Conservation (phyloP, 2,888 invertebrate species). For the Chironomus riparius region DNA sequence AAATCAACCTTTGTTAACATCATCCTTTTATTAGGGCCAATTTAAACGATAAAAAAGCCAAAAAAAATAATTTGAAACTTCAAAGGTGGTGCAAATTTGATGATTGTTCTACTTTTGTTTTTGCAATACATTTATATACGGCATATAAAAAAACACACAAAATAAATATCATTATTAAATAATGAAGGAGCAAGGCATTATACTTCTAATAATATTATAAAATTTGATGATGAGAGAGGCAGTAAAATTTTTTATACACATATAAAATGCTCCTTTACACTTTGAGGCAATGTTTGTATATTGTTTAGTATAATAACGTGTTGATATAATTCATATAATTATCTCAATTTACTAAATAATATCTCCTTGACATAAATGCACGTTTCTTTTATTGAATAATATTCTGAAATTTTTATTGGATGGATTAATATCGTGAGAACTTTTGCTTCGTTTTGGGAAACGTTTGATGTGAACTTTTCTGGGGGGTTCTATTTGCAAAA, state of each 20-base stretch:
- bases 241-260: background rate
- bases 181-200: background rate
- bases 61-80: background rate
- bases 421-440: background rate
- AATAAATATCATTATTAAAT: slow-evolving; percentile 2
- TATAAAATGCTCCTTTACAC: background rate
- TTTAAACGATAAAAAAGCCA: background rate
- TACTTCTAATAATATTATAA: background rate
- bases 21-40: slow-evolving; percentile 26
- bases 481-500: too few species aligned
- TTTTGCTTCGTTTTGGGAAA: too few species aligned
- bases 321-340: background rate
- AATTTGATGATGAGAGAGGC: background rate
- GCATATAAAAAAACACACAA: background rate
- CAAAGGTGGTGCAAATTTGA: slow-evolving; percentile 5
- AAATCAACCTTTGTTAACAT: slow-evolving; percentile 16
- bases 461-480: too few species aligned
- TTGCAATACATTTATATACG: background rate
- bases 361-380: background rate
- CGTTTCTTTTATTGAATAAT: background rate
- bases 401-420: background rate
- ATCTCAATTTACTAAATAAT: background rate
- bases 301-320: background rate
- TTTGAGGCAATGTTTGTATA: background rate
- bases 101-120: background rate